Evolutionary conservation across 2,797 vertebrate genomes (phyloP).

Genomic region (Podarcis siculus): DNA sequence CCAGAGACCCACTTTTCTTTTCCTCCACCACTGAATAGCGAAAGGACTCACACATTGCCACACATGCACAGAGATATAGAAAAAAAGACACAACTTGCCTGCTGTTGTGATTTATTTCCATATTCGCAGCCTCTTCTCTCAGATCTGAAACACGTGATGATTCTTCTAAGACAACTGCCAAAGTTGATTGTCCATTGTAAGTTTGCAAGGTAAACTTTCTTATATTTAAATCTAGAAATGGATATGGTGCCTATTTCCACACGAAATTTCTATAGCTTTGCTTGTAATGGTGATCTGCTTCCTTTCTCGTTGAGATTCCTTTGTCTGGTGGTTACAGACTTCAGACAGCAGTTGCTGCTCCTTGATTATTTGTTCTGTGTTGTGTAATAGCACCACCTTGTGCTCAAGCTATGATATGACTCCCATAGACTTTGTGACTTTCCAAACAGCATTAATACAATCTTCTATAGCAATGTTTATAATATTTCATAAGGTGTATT

Average conservation of each 20-base stretch:
- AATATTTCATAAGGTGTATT: neutral
- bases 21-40: neutral
- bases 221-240: neutral
- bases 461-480: neutral
- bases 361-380: neutral
- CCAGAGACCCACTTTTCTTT: neutral
- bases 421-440: neutral
- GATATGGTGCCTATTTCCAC: neutral
- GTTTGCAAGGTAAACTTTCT: neutral
- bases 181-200: neutral
- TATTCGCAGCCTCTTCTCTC: neutral
- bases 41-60: neutral
- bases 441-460: neutral
- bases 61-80: neutral
- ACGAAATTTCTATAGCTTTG: neutral
- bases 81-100: neutral
- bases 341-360: neutral
- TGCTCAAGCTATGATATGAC: neutral
- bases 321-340: neutral
- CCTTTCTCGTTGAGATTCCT: neutral
- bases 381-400: conserved; percentile 17
- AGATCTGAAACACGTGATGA: neutral
- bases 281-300: no score
- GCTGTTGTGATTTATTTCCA: neutral
- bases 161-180: neutral